Evolutionary conservation across 1,140 invertebrate species (phyloP).

Genomic region (Bilobella aurantiaca): DNA sequence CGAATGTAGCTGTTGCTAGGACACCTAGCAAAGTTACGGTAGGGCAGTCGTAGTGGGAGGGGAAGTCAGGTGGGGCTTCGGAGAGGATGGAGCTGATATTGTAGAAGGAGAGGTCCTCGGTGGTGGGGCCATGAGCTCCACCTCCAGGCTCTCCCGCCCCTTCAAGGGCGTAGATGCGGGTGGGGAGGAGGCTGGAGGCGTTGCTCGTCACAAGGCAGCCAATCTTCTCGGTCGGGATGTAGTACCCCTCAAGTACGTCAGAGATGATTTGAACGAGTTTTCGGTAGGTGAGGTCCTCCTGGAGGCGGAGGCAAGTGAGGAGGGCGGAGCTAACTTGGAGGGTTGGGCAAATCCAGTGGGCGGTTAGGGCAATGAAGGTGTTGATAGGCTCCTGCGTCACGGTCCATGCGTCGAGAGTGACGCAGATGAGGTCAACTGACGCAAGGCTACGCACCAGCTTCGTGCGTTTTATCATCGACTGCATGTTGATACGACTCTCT

Average conservation of each 20-base stretch:
- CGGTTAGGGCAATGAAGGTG: background rate
- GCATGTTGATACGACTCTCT: conserved; percentile 1
- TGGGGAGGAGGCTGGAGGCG: conserved; percentile 28
- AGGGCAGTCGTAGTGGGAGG: conserved; percentile 8
- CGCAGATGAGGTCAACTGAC: background rate
- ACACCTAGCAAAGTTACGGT: background rate
- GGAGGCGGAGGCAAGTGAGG: conserved; percentile 21
- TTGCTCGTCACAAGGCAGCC: conserved; percentile 33
- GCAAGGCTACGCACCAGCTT: background rate
- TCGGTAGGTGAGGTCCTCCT: conserved; percentile 25
- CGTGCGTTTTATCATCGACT: background rate
- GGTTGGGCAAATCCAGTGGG: background rate
- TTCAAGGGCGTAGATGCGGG: background rate
- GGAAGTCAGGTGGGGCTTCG: background rate
- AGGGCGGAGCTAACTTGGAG: background rate
- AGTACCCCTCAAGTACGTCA: conserved; percentile 23
- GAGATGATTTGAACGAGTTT: conserved; percentile 24
- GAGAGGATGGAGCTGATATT: background rate
- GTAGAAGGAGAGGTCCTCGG: conserved; percentile 1
- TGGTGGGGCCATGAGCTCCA: background rate
- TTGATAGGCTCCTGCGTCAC: background rate
- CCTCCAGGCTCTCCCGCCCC: background rate
- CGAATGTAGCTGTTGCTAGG: background rate
- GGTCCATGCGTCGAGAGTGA: background rate
- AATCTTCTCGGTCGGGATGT: conserved; percentile 27